These are phyloP conservation scores for Bactericera cockerelli DNA, from an alignment of 1,140 invertebrate species.

Conservation along the genomic window DNA sequence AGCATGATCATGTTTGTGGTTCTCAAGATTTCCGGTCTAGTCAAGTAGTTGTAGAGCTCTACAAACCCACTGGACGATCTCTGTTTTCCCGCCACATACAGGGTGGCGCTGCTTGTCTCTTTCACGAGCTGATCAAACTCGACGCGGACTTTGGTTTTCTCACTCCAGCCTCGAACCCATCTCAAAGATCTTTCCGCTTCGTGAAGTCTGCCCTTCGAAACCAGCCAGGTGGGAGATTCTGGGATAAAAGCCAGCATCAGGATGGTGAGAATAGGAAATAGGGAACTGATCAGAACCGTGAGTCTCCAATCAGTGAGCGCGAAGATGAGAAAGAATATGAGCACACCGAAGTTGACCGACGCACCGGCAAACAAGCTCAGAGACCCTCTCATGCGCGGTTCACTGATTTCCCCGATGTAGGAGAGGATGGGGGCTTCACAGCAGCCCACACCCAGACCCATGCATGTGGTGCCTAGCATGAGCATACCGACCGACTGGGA, in stretches of 20 bases:
- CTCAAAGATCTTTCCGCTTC: slow-evolving; percentile 33
- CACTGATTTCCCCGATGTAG: slow-evolving; percentile 37
- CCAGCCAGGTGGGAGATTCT: slow-evolving; percentile 46
- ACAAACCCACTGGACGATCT: neutral
- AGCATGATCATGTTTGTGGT: neutral
- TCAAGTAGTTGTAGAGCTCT: neutral
- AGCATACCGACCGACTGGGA: slow-evolving; percentile 10
- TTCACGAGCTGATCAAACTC: slow-evolving; percentile 31
- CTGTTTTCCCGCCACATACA: neutral
- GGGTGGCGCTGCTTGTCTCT: slow-evolving; percentile 13
- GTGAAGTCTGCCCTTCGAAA: slow-evolving; percentile 32
- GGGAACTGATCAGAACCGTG: slow-evolving; percentile 15
- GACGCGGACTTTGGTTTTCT: slow-evolving; percentile 29
- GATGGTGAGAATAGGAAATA: slow-evolving; percentile 18
- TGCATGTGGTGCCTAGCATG: neutral
- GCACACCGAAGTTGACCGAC: slow-evolving; percentile 18
- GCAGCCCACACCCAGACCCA: slow-evolving; percentile 31
- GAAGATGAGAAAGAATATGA: slow-evolving; percentile 16
- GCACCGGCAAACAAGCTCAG: slow-evolving; percentile 17
- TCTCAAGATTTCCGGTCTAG: neutral
- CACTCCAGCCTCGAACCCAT: slow-evolving; percentile 34
- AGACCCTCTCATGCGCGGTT: slow-evolving; percentile 21
- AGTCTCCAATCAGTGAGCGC: slow-evolving; percentile 19
- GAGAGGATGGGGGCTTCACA: slow-evolving; percentile 36
- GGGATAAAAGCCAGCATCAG: slow-evolving; percentile 29